Conservation (phyloP, 2,113 vertebrate species). For the Charadrius vociferus region DNA sequence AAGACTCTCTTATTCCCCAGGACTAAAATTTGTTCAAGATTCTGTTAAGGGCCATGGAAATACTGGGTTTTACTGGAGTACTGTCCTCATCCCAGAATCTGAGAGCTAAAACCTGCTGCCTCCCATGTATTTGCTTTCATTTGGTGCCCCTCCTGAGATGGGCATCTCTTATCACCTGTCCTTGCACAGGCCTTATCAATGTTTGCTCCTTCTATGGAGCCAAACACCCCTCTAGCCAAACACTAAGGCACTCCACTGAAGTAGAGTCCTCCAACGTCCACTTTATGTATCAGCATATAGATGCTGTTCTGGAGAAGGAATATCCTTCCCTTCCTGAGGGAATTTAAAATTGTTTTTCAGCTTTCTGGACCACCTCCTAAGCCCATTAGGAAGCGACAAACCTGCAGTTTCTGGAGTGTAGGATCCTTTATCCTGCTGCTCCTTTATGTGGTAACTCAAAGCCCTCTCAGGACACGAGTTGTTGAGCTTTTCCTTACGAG, state of each 20-base stretch:
- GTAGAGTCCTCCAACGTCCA: neutral
- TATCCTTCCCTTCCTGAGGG: neutral
- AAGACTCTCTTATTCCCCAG: neutral
- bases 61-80: neutral
- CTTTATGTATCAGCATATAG: neutral
- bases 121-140: neutral
- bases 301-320: neutral
- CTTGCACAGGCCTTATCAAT: neutral
- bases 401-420: neutral
- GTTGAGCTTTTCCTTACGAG: fast-evolving
- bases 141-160: neutral
- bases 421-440: neutral
- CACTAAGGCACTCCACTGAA: neutral
- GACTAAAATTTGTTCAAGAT: neutral
- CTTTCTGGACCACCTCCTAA: neutral
- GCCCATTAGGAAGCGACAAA: neutral
- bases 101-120: neutral
- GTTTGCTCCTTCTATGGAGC: neutral
- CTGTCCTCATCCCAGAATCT: neutral
- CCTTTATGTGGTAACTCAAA: neutral
- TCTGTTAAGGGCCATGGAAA: neutral
- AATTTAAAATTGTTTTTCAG: neutral
- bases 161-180: neutral
- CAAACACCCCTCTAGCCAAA: neutral
- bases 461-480: neutral